These are phyloP conservation scores for Balaeniceps rex DNA, from an alignment of 2,113 vertebrate species.

Conservation along the genomic window DNA sequence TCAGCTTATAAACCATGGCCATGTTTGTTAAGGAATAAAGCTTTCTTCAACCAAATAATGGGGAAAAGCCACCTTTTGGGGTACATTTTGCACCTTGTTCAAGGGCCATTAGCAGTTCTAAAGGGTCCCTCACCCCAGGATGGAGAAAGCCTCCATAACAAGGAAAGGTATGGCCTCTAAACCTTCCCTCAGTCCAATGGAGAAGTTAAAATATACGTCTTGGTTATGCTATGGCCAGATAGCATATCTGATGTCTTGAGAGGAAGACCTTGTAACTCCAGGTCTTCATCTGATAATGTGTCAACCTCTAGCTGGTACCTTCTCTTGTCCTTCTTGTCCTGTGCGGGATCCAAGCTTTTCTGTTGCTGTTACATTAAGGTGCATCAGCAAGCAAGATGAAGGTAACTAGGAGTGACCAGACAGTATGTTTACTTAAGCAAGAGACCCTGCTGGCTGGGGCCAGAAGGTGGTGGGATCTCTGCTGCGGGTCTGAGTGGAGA, in stretches of 20 bases:
- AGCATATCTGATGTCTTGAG: rapidly evolving
- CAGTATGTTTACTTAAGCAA: not conserved
- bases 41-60: not conserved
- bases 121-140: not conserved
- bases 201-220: not conserved
- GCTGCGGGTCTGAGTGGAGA: not conserved
- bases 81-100: not conserved
- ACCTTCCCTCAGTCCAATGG: not conserved
- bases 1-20: not conserved
- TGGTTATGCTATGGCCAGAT: not conserved
- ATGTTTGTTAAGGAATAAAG: not conserved
- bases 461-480: not conserved
- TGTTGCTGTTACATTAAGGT: not conserved
- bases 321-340: not conserved
- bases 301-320: not conserved
- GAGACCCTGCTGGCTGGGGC: not conserved
- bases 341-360: not conserved
- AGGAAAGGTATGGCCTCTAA: not conserved
- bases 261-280: not conserved
- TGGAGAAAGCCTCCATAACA: not conserved
- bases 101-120: not conserved
- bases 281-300: not conserved
- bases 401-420: not conserved
- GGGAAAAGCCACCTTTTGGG: not conserved
- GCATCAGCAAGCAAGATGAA: not conserved